Evolutionary conservation across 2,113 vertebrate genomes (phyloP).

Genomic region (Hystrix brachyura): DNA sequence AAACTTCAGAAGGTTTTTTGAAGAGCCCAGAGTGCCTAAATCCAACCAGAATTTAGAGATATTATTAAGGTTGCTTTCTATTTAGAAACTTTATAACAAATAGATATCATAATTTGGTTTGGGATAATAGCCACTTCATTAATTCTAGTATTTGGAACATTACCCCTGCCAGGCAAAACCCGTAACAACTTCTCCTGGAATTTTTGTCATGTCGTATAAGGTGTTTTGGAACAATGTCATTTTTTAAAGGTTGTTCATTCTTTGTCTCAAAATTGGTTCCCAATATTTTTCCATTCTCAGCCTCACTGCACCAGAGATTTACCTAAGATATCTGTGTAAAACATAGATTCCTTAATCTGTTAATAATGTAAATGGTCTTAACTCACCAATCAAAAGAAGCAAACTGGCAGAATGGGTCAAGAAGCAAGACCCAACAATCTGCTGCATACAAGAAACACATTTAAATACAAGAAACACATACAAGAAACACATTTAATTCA

Average conservation of each 20-base stretch:
- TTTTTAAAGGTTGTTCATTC: background rate
- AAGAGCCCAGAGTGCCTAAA: background rate
- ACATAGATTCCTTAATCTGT: background rate
- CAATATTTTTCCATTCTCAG: background rate
- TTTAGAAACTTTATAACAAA: conserved; percentile 35
- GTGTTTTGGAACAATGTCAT: background rate
- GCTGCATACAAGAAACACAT: too few species aligned
- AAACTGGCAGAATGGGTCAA: too few species aligned
- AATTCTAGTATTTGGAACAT: background rate
- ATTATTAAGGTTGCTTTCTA: conserved; percentile 6
- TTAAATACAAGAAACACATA: too few species aligned
- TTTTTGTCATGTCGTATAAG: background rate
- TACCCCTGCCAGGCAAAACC: background rate
- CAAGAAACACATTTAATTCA: too few species aligned
- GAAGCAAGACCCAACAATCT: too few species aligned
- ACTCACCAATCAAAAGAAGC: too few species aligned
- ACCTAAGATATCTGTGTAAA: background rate
- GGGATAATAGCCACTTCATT: background rate
- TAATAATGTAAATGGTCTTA: background rate
- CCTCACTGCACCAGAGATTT: background rate
- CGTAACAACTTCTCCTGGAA: background rate
- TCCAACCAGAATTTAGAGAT: background rate
- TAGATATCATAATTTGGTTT: background rate
- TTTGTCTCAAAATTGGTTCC: background rate
- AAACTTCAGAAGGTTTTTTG: background rate